Evolutionary conservation across 2,888 invertebrate species (phyloP).

Genomic region (Acronicta psi): DNA sequence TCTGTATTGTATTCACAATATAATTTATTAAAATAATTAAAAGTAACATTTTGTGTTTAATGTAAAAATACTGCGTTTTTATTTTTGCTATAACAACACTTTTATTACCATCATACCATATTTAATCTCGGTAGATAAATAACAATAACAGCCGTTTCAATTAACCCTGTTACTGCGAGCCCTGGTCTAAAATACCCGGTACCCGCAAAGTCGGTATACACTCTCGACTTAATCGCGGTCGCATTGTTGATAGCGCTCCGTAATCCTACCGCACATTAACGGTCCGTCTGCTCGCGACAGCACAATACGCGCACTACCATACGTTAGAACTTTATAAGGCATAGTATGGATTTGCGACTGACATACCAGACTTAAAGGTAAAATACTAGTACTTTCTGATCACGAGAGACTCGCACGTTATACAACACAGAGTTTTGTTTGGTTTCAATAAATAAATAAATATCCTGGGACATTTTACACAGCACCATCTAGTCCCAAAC

Average conservation of each 20-base stretch:
- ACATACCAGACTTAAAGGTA: background rate
- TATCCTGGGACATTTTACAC: too few species aligned
- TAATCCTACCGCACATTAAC: constrained; percentile 73
- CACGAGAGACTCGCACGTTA: too few species aligned
- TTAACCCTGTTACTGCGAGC: constrained; percentile 36
- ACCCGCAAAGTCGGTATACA: constrained; percentile 33
- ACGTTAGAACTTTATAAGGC: constrained; percentile 63
- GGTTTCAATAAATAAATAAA: too few species aligned
- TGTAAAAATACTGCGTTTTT: too few species aligned
- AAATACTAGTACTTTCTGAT: too few species aligned
- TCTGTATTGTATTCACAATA: too few species aligned
- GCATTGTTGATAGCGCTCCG: constrained; percentile 61
- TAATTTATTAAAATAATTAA: too few species aligned
- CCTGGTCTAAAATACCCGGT: constrained; percentile 32
- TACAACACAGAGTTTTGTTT: too few species aligned
- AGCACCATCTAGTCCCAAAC: too few species aligned
- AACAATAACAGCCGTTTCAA: constrained; percentile 13
- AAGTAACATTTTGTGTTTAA: too few species aligned
- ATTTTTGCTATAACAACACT: too few species aligned
- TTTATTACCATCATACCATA: too few species aligned
- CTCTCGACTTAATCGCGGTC: constrained; percentile 60
- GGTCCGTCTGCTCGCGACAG: constrained; percentile 74
- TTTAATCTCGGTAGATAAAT: background rate
- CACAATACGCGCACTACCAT: constrained; percentile 65
- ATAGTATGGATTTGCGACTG: constrained; percentile 58